Conservation (phyloP, 2,797 vertebrate genomes). For the Gallinago nigripennis region DNA sequence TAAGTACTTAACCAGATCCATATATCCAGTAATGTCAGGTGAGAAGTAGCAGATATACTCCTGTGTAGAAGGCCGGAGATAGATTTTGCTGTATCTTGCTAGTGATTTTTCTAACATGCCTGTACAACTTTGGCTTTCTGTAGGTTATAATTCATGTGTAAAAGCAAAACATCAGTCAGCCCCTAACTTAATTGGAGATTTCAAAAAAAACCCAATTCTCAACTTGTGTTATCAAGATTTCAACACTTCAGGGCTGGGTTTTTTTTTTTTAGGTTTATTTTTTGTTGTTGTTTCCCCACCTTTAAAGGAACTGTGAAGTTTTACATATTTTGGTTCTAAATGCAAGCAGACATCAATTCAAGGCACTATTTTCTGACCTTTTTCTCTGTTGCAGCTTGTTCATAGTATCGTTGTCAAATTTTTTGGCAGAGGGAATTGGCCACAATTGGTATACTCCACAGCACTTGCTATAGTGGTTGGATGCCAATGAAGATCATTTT, state of each 20-base stretch:
- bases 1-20: not conserved
- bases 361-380: not conserved
- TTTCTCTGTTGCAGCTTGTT: not conserved
- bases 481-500: not conserved
- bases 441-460: not conserved
- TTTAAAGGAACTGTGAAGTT: conserved; percentile 17
- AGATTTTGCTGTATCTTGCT: not conserved
- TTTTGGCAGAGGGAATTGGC: not conserved
- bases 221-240: not conserved
- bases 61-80: not conserved
- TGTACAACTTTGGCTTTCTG: not conserved
- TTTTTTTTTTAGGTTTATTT: not conserved
- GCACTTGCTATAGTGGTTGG: not conserved
- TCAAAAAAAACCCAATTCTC: not conserved
- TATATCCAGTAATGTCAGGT: not conserved
- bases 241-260: rapidly evolving
- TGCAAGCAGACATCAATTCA: not conserved
- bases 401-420: not conserved
- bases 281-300: not conserved
- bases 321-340: conserved; percentile 20
- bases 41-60: not conserved
- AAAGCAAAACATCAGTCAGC: not conserved
- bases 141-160: not conserved
- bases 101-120: not conserved
- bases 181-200: not conserved